Evolutionary conservation across 2,797 vertebrate species (phyloP), one percentile per base, ranked within the genome.

Genomic region (Sorex maritimensis): DNA sequence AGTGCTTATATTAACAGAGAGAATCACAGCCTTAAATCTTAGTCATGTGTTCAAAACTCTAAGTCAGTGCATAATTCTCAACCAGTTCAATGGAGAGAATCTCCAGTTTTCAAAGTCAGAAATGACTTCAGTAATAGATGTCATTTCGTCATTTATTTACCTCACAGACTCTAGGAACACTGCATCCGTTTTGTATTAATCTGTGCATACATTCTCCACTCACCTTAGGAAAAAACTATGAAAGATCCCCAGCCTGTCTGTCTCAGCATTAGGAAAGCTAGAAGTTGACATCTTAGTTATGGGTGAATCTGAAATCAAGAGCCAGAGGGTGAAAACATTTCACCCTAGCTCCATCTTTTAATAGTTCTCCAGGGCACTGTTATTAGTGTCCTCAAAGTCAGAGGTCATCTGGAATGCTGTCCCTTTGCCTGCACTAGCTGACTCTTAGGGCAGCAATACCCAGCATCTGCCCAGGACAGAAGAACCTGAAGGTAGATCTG

Each of bases 251-350:
- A 69, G 9, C 52, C 23, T 34, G 17, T 69, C 34, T 81, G 41
- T 28, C 11, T 52, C 10, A 15, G 11, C 49, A 84, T 71, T 58
- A 1, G 75, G 44, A 84, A 93, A 75, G 46, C 4, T 67, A 19
- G 12, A 74, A 81, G 19, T 80, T 61, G 68, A 30, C 11, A 38
- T 68, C 2, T 75, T 26, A 55, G 17, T 71, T 67, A 75, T 3
- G 49, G 41, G n/a, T 90, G 44, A 90, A 63, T 15, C 63, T 68
- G 19, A 93, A 26, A 78, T 15, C 81, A 88, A 90, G 17, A 72
- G 13, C 2, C 24, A 46, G 67, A 0, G 4, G 34, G 9, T 72
- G 15, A 52, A 52, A 14, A 14, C 49, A 52, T 52, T 52, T 9
- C 2, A 14, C 11, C 49, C 49, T 52, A 52, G 2, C 2, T 52